These are phyloP conservation scores for Alligator mississippiensis DNA, from an alignment of 2,113 vertebrate species.

Conservation along the genomic window DNA sequence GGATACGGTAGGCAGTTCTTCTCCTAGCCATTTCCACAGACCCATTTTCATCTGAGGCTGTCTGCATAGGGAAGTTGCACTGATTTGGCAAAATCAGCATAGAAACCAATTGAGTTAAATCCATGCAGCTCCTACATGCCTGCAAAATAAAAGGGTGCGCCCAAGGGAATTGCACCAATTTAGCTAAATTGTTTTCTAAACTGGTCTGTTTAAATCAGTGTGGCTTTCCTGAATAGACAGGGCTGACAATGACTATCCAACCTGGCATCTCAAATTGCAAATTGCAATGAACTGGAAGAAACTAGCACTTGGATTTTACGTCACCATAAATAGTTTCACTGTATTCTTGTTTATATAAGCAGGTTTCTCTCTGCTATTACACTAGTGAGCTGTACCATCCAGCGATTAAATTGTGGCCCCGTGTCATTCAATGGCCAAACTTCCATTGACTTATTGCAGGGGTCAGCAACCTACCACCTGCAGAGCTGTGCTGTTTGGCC, in stretches of 20 bases:
- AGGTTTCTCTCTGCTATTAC: background rate
- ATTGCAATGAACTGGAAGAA: background rate
- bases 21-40: background rate
- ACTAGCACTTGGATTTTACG: background rate
- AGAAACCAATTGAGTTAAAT: constrained; percentile 27
- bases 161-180: constrained; percentile 15
- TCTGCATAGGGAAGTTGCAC: background rate
- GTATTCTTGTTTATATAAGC: background rate
- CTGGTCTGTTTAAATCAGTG: constrained; percentile 16
- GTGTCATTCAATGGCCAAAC: background rate
- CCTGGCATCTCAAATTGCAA: constrained; percentile 1
- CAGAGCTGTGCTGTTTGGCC: too few relatives aligned
- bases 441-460: background rate
- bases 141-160: constrained; percentile 9
- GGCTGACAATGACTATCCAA: background rate
- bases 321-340: background rate
- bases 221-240: background rate
- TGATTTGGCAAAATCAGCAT: background rate
- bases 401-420: background rate
- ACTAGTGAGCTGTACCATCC: background rate
- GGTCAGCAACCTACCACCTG: too few relatives aligned
- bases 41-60: background rate
- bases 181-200: background rate
- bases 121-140: background rate
- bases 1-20: background rate